Conservation (phyloP, 2,888 invertebrate genomes). For the Allolobophora icterica region DNA sequence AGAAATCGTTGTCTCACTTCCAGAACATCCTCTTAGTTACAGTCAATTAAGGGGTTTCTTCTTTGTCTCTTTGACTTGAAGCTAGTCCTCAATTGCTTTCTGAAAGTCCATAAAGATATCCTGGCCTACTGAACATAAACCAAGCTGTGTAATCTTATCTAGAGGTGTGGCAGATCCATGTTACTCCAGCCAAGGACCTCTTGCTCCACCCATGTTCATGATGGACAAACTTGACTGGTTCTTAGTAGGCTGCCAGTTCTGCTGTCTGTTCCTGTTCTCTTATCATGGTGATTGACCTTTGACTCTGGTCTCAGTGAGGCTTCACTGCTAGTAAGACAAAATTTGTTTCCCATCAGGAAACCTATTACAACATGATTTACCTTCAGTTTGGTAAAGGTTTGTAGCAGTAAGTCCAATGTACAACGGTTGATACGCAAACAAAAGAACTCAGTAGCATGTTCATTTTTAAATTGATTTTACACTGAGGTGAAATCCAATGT, state of each 20-base stretch:
- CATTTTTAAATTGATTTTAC: neutral
- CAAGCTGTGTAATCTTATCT: neutral
- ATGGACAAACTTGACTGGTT: neutral
- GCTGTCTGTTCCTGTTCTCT: neutral
- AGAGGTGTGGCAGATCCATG: neutral
- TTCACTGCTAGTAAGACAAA: neutral
- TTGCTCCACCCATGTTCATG: neutral
- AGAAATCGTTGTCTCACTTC: neutral
- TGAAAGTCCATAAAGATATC: neutral
- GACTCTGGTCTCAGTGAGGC: neutral
- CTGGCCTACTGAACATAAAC: neutral
- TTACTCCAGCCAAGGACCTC: neutral
- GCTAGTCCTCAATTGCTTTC: neutral
- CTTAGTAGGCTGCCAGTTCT: neutral
- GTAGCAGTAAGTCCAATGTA: too few relatives aligned
- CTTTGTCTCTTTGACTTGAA: neutral
- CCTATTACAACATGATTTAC: neutral
- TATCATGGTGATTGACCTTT: neutral
- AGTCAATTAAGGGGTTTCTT: slow-evolving; percentile 3
- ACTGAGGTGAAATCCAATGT: neutral
- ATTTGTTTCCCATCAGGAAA: neutral
- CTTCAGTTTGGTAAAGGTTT: neutral
- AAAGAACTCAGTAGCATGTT: neutral
- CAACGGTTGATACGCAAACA: too few relatives aligned
- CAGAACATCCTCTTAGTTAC: neutral